These are phyloP conservation scores for Stigmatopora argus DNA, from an alignment of 2,113 vertebrate genomes.

Conservation along the genomic window DNA sequence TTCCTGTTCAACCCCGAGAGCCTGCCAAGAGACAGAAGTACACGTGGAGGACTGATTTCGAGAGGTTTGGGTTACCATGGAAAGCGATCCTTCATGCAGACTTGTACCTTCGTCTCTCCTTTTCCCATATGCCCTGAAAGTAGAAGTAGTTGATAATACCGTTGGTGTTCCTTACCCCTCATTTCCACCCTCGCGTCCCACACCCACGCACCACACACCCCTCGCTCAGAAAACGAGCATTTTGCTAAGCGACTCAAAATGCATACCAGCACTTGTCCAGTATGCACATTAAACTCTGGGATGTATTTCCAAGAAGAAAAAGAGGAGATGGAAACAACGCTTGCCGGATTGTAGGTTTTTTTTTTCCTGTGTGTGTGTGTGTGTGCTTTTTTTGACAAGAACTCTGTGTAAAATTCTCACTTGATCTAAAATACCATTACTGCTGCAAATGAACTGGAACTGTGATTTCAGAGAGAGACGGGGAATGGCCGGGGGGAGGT, in stretches of 20 bases:
- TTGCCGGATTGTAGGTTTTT: constrained; percentile 59
- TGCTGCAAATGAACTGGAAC: constrained; percentile 68
- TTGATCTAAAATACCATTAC: constrained; percentile 32
- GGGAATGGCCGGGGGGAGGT: constrained; percentile 22
- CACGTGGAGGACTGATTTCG: constrained; percentile 77
- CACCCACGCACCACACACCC: constrained; percentile 19
- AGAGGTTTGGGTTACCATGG: constrained; percentile 53
- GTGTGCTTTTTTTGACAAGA: constrained; percentile 63
- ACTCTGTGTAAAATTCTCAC: constrained; percentile 57
- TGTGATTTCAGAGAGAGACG: constrained; percentile 48
- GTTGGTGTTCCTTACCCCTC: constrained; percentile 13
- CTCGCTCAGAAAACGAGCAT: constrained; percentile 26
- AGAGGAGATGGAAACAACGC: constrained; percentile 36
- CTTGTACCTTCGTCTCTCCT: constrained; percentile 46
- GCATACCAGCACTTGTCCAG: constrained; percentile 44
- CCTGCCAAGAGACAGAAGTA: constrained; percentile 72
- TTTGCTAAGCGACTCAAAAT: constrained; percentile 24
- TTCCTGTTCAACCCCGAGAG: constrained; percentile 32
- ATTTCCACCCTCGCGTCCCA: neutral
- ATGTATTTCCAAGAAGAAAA: constrained; percentile 40
- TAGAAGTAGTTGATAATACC: constrained; percentile 45
- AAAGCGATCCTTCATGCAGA: constrained; percentile 57
- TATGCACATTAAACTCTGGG: constrained; percentile 64
- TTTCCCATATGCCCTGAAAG: constrained; percentile 31
- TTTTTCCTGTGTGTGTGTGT: constrained; percentile 66